A percentile compares a stretch with the other conserved stretches of the same genome.
phyloP scores from a whole-genome alignment of 2,113 vertebrate species.

The Pygoscelis antarcticus region DNA sequence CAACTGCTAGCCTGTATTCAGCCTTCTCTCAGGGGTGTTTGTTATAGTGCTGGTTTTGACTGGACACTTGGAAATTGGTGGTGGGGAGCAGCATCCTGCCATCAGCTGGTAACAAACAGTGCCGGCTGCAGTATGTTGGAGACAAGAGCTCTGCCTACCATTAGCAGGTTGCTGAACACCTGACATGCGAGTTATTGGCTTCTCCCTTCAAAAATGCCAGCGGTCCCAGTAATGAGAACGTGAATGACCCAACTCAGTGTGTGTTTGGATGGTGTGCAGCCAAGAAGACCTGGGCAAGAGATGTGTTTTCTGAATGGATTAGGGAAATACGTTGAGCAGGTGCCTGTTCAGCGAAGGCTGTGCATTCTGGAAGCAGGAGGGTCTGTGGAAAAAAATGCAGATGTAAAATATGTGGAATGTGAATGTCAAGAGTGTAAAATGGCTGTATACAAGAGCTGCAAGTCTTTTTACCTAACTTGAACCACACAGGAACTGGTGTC shows the following conservation, averaged over 20 bases:
- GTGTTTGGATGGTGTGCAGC: not conserved
- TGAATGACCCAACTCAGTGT: not conserved
- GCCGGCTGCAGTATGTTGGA: not conserved
- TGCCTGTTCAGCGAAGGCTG: not conserved
- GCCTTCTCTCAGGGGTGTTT: not conserved
- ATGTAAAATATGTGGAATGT: not conserved
- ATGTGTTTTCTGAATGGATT: not conserved
- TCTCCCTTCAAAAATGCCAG: not conserved
- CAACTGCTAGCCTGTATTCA: not conserved
- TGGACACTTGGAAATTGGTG: not conserved
- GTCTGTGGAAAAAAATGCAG: not conserved
- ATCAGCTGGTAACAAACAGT: not conserved
- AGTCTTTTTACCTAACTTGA: not conserved
- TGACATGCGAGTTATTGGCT: not conserved
- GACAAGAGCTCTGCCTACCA: not conserved
- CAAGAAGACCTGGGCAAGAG: not conserved
- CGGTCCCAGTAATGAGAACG: not conserved
- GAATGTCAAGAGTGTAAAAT: not conserved
- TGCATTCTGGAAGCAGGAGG: not conserved
- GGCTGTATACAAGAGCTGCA: not conserved
- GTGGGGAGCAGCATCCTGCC: not conserved
- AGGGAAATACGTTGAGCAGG: not conserved
- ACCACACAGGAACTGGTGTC: not conserved
- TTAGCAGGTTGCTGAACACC: not conserved
- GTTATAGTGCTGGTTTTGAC: not conserved